Evolutionary conservation across 2,888 invertebrate species (phyloP), one percentile per base, ranked within the genome.

Genomic region (Coelogynopora nodosa): DNA sequence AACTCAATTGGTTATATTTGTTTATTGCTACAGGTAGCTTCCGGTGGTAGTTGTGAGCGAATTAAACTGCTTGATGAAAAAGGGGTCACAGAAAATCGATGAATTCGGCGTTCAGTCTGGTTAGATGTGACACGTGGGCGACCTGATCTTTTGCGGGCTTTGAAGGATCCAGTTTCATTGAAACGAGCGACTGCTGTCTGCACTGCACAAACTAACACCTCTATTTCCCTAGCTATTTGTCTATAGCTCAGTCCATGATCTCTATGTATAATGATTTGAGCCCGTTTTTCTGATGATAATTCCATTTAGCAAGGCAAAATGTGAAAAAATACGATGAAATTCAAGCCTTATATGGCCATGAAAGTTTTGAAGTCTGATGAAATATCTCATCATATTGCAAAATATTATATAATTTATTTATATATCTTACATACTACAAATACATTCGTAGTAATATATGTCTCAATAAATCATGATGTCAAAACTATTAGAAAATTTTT

Each of bases 161-260:
- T 31, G 82, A 82, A 82, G 82, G 82, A 82, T 27, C 31, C 30
- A 82, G 30, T 82, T 82, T 82, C 82, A 82, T 31, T 82, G 82
- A 82, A 82, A 31, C 29, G 82, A 82, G 82, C 29, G 29, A 82
- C 30, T 82, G 82, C 31, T 28, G 2, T 29, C 27, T 82, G 82
- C 2, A 82, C 82, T 82, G 82, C 82, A 82, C 82, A 23, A 82
- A 82, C 2, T 29, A 27, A 82, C 1, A 31, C 82, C 13, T 82
- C 31, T 82, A 26, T 23, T 29, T 28, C 23, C 31, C 2, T 82
- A 31, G 82, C 82, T 30, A 82, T 82, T 2, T 82, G 29, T 82
- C 82, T 26, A 29, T 82, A 82, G 82, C 30, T 31, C 31, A 82
- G 82, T 82, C 82, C 29, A 5, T 82, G 27, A 31, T 82, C 82